Conservation (phyloP, 2,797 vertebrate species). For the Mallotus villosus region DNA sequence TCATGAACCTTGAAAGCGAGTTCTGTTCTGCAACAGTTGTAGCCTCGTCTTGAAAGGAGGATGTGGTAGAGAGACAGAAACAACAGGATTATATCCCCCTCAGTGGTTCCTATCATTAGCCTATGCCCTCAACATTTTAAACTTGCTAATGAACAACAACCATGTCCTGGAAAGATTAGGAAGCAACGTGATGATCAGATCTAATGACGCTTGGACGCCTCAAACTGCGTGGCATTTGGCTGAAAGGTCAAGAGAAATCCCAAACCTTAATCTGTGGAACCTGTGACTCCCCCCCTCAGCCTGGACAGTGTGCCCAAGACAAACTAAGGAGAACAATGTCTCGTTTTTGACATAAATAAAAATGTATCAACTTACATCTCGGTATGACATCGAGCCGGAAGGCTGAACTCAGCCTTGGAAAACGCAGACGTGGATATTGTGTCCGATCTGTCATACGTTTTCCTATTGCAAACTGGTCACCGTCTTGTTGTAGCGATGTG, state of each 20-base stretch:
- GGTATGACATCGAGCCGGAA: no score
- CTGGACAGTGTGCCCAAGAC: constrained; percentile 9
- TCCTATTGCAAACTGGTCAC: constrained; percentile 3
- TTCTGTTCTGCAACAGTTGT: constrained; percentile 50
- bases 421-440: no score
- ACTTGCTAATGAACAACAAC: constrained; percentile 66
- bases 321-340: constrained; percentile 12
- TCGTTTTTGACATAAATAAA: constrained; percentile 1
- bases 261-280: constrained; percentile 64
- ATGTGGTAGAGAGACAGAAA: constrained; percentile 16
- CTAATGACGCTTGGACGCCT: constrained; percentile 70
- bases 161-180: constrained; percentile 55
- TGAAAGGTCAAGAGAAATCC: constrained; percentile 78
- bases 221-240: constrained; percentile 70
- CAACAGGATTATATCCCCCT: constrained; percentile 60
- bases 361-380: no score
- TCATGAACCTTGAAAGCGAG: constrained; percentile 71
- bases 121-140: constrained; percentile 69
- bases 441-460: constrained; percentile 5
- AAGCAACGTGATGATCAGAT: constrained; percentile 51
- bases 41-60: constrained; percentile 49
- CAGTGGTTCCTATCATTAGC: constrained; percentile 63
- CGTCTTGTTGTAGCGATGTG: constrained; percentile 10
- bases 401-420: no score
- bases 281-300: constrained; percentile 50